Evolutionary conservation across 2,888 invertebrate species (phyloP), one percentile per base, ranked within the genome.

Genomic region (Diadegma fenestrale): DNA sequence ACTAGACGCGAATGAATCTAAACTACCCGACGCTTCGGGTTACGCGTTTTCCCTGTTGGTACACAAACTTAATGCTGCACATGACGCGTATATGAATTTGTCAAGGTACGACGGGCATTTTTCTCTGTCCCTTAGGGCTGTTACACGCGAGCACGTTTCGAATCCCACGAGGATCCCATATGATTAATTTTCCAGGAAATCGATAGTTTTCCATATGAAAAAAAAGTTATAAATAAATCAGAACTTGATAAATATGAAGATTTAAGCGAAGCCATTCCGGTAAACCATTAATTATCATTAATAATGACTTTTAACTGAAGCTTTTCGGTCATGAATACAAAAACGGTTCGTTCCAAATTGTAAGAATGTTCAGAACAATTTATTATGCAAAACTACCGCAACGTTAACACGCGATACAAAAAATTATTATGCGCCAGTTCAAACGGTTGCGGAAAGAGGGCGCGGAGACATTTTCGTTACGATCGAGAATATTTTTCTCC

Each of bases 1-100:
- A 66, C 64, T 72, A 75, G 54, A 75, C 73, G 43, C 58, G 64
- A 64, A 84, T 80, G 83, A 80, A 84, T 80, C 75, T 45, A 76
- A 84, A 84, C 71, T 63, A 79, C 80, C 54, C 63, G 48, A 51
- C 54, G 69, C 80, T 75, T 51, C 43, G 76, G 63, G 69, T 79
- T 64, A 48, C 43, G 33, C 73, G 80, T 73, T 80, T 68, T 80
- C 80, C 64, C 43, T 43, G 66, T 66, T 79, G 73, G 41, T 61
- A 26, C 41, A 41, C 37, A 63, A 54, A 69, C 48, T 79, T 75
- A 73, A 79, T 77, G 61, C 72, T 77, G 61, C 72, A 51, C 51
- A 82, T 72, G 72, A 64, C 54, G n/a, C 68, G 66, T 41, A 22
- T 26, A 71, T 30, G 64, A 26, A 54, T 68, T 37, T 63, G 43